These are phyloP conservation scores for Diplodus puntazzo DNA, from an alignment of 2,797 vertebrate genomes.

Conservation along the genomic window DNA sequence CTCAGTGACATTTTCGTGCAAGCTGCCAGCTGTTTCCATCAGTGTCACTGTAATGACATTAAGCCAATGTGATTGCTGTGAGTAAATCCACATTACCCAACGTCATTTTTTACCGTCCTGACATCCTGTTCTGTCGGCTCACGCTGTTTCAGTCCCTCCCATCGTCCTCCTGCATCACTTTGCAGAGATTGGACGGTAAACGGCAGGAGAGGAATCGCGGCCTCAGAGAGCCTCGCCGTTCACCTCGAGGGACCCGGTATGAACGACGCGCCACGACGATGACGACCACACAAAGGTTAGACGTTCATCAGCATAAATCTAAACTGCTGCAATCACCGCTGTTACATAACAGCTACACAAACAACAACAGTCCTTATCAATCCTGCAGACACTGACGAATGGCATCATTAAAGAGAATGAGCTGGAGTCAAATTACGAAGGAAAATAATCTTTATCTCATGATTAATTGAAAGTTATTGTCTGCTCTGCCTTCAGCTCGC, in stretches of 20 bases:
- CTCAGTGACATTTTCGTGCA: conserved; percentile 50
- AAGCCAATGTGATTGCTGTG: conserved; percentile 45
- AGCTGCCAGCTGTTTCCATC: conserved; percentile 57
- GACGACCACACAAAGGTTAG: conserved; percentile 5
- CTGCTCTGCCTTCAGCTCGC: background rate
- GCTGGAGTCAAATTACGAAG: conserved; percentile 2
- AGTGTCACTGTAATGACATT: conserved; percentile 57
- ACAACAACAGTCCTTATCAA: conserved; percentile 8
- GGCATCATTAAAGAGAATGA: conserved; percentile 20
- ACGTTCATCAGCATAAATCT: conserved; percentile 26
- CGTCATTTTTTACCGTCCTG: conserved; percentile 31
- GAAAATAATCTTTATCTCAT: conserved; percentile 4
- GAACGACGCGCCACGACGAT: background rate
- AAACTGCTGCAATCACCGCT: background rate
- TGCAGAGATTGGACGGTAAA: conserved; percentile 16
- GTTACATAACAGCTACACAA: conserved; percentile 32
- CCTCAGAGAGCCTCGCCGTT: background rate
- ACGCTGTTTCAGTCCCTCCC: conserved; percentile 10
- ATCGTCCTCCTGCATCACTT: conserved; percentile 12
- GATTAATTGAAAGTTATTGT: conserved; percentile 30
- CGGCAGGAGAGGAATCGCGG: conserved; percentile 15
- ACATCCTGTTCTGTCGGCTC: conserved; percentile 35
- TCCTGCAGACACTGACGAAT: conserved; percentile 34
- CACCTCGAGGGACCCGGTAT: conserved; percentile 25
- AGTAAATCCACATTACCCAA: conserved; percentile 64